Conservation (phyloP, 2,797 vertebrate species). For the Podarcis lilfordi region DNA sequence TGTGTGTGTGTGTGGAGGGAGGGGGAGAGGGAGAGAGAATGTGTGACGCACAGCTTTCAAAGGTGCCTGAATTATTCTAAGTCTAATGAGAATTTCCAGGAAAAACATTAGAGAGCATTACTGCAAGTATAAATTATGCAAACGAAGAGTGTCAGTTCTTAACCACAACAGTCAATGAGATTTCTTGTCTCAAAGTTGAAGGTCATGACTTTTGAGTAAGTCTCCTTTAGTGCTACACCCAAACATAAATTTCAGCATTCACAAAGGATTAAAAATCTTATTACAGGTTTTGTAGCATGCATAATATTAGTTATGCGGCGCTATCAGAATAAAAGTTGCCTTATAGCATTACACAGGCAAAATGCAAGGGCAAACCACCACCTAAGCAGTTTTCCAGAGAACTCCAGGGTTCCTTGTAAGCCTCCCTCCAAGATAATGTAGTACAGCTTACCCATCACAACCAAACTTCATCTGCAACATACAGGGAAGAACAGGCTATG, state of each 20-base stretch:
- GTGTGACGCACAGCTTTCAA: background rate
- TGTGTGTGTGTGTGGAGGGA: background rate
- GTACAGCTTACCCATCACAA: background rate
- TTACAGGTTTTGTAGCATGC: background rate
- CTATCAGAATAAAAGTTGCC: background rate
- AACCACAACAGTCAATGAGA: background rate
- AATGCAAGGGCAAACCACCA: background rate
- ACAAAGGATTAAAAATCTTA: background rate
- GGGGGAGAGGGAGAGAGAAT: background rate
- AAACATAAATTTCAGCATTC: background rate
- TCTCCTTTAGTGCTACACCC: background rate
- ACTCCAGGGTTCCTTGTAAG: background rate
- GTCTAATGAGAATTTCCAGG: conserved; percentile 33
- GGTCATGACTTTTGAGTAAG: background rate
- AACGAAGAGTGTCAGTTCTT: background rate
- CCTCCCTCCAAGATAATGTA: background rate
- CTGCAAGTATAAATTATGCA: conserved; percentile 38
- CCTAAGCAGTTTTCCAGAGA: background rate
- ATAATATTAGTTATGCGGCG: background rate
- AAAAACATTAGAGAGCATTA: conserved; percentile 36
- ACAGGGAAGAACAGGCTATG: background rate
- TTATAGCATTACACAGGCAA: background rate
- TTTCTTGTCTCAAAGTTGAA: background rate
- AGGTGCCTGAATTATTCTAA: background rate
- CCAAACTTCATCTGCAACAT: too few species aligned